Percentiles rank a stretch among this genome's conserved stretches.
These are phyloP conservation scores for Gymnopithys bicolor DNA, from an alignment of 2,797 vertebrate species.

Conservation along the genomic window DNA sequence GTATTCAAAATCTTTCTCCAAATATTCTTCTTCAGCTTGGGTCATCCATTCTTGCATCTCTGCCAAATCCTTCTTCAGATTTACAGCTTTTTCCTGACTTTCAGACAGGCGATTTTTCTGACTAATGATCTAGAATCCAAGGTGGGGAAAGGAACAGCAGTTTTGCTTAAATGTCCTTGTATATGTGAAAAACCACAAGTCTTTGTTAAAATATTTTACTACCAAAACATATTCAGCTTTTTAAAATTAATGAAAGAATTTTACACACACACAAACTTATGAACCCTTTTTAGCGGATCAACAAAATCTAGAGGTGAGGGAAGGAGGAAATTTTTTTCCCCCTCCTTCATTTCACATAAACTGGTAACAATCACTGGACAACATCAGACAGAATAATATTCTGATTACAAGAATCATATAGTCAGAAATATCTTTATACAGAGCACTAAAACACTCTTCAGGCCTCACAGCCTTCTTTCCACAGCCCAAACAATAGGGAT, in stretches of 20 bases:
- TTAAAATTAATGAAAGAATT: neutral
- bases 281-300: neutral
- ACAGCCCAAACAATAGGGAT: neutral
- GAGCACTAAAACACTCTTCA: neutral
- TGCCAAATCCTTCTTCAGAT: conserved; percentile 94
- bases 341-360: neutral
- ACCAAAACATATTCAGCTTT: neutral
- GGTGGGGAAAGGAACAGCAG: conserved; percentile 4
- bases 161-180: neutral
- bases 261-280: fast-evolving
- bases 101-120: conserved; percentile 87
- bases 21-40: conserved; percentile 95
- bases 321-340: neutral
- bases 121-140: conserved; percentile 82
- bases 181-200: neutral
- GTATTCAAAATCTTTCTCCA: conserved; percentile 97
- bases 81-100: conserved; percentile 90
- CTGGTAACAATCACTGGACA: neutral
- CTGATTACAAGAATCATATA: neutral
- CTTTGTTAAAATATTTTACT: neutral
- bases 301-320: neutral
- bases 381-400: neutral
- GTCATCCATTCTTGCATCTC: conserved; percentile 99
- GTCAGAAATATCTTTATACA: neutral
- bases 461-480: neutral